Conservation (phyloP, 2,888 invertebrate species). For the Callimorpha dominula region DNA sequence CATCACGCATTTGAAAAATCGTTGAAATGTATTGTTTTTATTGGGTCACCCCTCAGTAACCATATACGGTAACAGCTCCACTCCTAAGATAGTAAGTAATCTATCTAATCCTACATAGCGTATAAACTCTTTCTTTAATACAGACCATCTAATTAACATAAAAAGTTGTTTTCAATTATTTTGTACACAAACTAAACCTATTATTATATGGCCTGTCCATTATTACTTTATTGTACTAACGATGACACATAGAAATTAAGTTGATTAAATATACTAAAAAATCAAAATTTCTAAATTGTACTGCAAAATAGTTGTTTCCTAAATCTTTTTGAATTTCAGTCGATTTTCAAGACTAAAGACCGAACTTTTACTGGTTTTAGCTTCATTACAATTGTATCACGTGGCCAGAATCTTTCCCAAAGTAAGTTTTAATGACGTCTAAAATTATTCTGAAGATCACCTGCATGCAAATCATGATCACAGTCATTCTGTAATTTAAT, state of each 20-base stretch:
- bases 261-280: neutral
- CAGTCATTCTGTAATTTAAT: constrained; percentile 53
- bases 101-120: too few species aligned
- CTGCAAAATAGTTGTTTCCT: neutral
- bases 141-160: too few species aligned
- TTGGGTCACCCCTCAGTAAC: too few species aligned
- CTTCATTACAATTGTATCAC: constrained; percentile 22
- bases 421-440: constrained; percentile 69
- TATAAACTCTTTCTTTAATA: too few species aligned
- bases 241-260: neutral
- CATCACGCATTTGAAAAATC: too few species aligned
- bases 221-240: neutral
- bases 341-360: neutral
- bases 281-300: neutral
- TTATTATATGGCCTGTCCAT: neutral
- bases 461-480: constrained; percentile 64
- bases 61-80: too few species aligned
- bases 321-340: neutral
- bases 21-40: too few species aligned
- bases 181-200: too few species aligned
- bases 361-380: constrained; percentile 3
- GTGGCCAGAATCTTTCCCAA: constrained; percentile 37
- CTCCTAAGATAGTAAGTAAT: too few species aligned
- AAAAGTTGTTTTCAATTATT: too few species aligned
- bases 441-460: constrained; percentile 60